Percentiles rank a stretch among this genome's conserved stretches.
phyloP scores from a whole-genome alignment of 35 echinoderm and acorn worm genomes.

The Apostichopus japonicus region DNA sequence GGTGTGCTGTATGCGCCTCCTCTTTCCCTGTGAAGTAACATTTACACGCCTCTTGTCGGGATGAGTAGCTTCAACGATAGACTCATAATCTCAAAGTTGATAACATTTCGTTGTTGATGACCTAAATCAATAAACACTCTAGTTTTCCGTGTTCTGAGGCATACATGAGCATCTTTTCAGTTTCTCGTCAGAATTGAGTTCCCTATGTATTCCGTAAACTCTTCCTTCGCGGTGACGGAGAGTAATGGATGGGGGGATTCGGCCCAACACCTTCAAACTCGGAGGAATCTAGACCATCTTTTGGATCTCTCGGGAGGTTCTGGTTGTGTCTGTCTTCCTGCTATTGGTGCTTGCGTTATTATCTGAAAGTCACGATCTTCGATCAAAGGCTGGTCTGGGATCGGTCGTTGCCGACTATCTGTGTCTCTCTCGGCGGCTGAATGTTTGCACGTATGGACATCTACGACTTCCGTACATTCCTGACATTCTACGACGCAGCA shows the following conservation, averaged over 20 bases:
- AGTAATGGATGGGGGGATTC: neutral
- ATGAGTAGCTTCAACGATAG: no score
- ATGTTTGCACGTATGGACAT: conserved; percentile 89
- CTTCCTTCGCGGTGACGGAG: no score
- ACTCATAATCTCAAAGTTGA: no score
- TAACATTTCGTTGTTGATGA: no score
- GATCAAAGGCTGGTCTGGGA: conserved; percentile 26
- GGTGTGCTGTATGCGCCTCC: no score
- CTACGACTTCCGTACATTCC: conserved; percentile 78
- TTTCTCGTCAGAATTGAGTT: no score
- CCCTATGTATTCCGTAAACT: no score
- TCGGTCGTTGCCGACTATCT: neutral
- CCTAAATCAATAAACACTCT: no score
- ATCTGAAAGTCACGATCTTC: conserved; percentile 44
- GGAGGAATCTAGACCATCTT: neutral
- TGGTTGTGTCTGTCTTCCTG: neutral
- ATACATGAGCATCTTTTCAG: no score
- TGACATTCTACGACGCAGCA: conserved; percentile 85
- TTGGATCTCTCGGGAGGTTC: neutral
- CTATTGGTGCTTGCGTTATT: neutral
- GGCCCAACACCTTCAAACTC: neutral
- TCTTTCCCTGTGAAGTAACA: no score
- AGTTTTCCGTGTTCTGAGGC: no score
- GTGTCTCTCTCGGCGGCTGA: conserved; percentile 39
- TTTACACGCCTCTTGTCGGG: no score